phyloP scores from a whole-genome alignment of 2,797 vertebrate species.

The Betta splendens region DNA sequence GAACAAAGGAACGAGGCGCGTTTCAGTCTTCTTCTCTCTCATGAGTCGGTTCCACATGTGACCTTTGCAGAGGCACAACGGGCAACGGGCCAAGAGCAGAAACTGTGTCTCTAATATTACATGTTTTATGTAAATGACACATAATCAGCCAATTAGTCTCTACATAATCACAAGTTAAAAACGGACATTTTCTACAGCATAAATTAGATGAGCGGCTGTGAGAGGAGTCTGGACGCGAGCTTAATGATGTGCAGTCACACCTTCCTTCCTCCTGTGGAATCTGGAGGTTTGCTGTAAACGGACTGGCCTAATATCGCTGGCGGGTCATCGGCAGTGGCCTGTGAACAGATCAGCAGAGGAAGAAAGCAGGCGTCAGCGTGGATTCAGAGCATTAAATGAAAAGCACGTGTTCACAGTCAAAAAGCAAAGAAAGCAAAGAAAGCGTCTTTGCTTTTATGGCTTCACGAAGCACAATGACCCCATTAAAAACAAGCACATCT shows the following conservation, averaged over 20 bases:
- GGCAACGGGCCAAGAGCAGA: slow-evolving; percentile 36
- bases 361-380: not conserved
- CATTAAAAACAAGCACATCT: too few species aligned
- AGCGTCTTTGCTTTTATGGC: too few species aligned
- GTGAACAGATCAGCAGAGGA: slow-evolving; percentile 30
- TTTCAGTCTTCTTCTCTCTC: slow-evolving; percentile 21
- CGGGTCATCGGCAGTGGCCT: slow-evolving; percentile 20
- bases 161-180: slow-evolving; percentile 43
- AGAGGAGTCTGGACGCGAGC: slow-evolving; percentile 22
- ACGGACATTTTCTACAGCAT: slow-evolving; percentile 22
- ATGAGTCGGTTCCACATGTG: slow-evolving; percentile 19
- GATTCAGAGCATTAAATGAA: too few species aligned
- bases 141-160: slow-evolving; percentile 53
- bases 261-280: slow-evolving; percentile 62
- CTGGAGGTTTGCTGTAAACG: slow-evolving; percentile 47
- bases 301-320: slow-evolving; percentile 11
- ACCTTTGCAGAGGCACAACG: slow-evolving; percentile 32
- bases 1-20: slow-evolving; percentile 19
- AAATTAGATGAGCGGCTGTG: slow-evolving; percentile 22
- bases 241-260: slow-evolving; percentile 39
- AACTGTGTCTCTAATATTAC: slow-evolving; percentile 34
- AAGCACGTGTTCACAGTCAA: too few species aligned
- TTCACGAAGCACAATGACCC: too few species aligned
- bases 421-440: too few species aligned
- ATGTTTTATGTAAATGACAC: slow-evolving; percentile 32